Evolutionary conservation across 2,888 invertebrate species (phyloP), one percentile per base, ranked within the genome.

Genomic region (Azorinus chamasolen): DNA sequence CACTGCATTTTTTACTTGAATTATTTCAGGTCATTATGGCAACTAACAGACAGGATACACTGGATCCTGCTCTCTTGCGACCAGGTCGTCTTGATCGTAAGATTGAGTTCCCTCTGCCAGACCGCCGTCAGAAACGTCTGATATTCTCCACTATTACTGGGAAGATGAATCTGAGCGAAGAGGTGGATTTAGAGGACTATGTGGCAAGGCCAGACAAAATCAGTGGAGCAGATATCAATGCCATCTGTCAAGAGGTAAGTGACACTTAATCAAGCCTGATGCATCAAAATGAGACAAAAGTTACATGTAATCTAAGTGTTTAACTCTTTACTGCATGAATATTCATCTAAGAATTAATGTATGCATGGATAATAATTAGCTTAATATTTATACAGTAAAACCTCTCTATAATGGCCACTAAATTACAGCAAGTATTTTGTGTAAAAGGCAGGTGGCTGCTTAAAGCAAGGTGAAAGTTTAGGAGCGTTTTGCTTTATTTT

Each of bases 221-320:
- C 88, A 99, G 98, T 55, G 99, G 99, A 25, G 99, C 99, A 24
- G 99, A 99, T 91, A 99, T 99, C 89, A 99, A 99, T 94, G 99
- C 99, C 62, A 99, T 99, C 91, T 99, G 99, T 93, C 99, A 99
- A 94, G 99, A 99, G 94, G 95, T 95, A 84, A 69, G 85, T 25
- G n/a, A 1, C 14, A 20, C 14, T 45, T n/a, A 41, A 8, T 41
- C n/a, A n/a, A n/a, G n/a, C n/a, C n/a, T n/a, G n/a, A n/a, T n/a
- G n/a, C n/a, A n/a, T n/a, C n/a, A n/a, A n/a, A n/a, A n/a, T n/a
- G n/a, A n/a, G n/a, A n/a, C n/a, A n/a, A n/a, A n/a, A n/a, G n/a
- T n/a, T n/a, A n/a, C n/a, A n/a, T n/a, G n/a, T n/a, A n/a, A n/a
- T n/a, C n/a, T n/a, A n/a, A n/a, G n/a, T n/a, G n/a, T n/a, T n/a